Base-by-base conservation (phyloP, 2,888 invertebrate genomes). In the Pheosia tremula region DNA sequence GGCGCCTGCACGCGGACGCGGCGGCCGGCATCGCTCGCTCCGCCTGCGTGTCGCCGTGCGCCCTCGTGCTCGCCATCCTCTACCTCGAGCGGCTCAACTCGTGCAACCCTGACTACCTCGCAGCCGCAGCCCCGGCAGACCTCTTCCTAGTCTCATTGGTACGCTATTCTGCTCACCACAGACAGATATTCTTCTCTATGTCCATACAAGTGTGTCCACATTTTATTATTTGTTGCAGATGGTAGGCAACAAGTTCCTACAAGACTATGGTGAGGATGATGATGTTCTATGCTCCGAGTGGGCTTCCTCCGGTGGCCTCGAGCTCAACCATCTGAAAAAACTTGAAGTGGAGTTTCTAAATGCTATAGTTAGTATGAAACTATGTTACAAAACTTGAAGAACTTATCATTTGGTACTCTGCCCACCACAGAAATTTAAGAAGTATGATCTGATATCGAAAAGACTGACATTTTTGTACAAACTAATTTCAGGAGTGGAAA, bases 81-180 rank as follows among this genome's bases (percentile, higher is more conserved):
- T 99, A 99, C 90, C 94, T 99, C 77, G 98, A 99, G 91, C 95
- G 99, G 71, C 95, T 99, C 60, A 96, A 97, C 85, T 94, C 94
- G 66, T 95, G 95, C 77, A 97, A 98, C 93, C 97, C 97, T 0
- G 96, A 96, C 73, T 99, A 98, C 89, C 95, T 99, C 67, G 95
- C 96, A 75, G 94, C 95, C 78, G 96, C 98, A 58, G 96, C 97
- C 43, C 98, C 99, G 41, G 97, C 98, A 43, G 98, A 99, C 86
- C 95, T 99, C 64, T 99, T 99, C 90, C 95, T 99, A 63, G 97
- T 99, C 68, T 98, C 99, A 63, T 94, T 99, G 96, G 99, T 98
- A 90, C 52, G 55, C 58, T 6, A 53, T 37, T 11, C 53, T 54
- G 4, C 24, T 24, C 24, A 24, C 24, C 24, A 1, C 24, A 24